phyloP scores from a whole-genome alignment of 2,797 vertebrate genomes.

The Zalophus californianus region DNA sequence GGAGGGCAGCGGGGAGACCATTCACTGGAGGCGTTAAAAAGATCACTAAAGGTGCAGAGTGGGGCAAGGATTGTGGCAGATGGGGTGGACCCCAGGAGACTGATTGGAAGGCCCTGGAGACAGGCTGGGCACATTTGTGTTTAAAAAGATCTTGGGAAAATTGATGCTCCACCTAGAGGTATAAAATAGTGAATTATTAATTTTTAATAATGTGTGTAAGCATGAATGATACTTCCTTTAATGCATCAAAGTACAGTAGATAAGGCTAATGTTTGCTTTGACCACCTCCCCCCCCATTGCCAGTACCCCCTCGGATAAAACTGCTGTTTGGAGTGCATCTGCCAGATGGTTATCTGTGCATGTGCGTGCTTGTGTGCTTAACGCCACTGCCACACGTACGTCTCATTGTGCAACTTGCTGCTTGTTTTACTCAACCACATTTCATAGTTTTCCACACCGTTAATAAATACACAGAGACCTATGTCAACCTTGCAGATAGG shows the following conservation, averaged over 20 bases:
- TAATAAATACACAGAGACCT: rapidly evolving
- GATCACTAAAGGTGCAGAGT: not conserved
- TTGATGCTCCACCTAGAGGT: not conserved
- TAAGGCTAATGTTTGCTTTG: not conserved
- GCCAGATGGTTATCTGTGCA: not conserved
- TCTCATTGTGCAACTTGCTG: too few species aligned
- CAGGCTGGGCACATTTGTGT: rapidly evolving
- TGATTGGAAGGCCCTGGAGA: not conserved
- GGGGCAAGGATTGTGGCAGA: not conserved
- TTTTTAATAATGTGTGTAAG: not conserved
- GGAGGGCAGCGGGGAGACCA: not conserved
- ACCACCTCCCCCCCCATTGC: not conserved
- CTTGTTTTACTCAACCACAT: rapidly evolving
- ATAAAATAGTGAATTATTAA: not conserved
- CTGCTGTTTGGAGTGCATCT: not conserved
- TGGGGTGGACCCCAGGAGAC: not conserved
- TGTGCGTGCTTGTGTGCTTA: too few species aligned
- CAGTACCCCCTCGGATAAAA: too few species aligned
- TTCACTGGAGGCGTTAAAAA: not conserved
- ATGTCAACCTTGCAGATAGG: too few species aligned
- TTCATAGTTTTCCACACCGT: not conserved
- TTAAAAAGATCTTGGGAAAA: not conserved
- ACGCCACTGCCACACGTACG: too few species aligned
- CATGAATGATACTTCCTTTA: not conserved
- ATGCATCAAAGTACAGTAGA: rapidly evolving